Percentiles rank a stretch among this genome's conserved stretches.
Conservation (phyloP, 2,113 vertebrate genomes). For the Sinocyclocheilus anophthalmus region DNA sequence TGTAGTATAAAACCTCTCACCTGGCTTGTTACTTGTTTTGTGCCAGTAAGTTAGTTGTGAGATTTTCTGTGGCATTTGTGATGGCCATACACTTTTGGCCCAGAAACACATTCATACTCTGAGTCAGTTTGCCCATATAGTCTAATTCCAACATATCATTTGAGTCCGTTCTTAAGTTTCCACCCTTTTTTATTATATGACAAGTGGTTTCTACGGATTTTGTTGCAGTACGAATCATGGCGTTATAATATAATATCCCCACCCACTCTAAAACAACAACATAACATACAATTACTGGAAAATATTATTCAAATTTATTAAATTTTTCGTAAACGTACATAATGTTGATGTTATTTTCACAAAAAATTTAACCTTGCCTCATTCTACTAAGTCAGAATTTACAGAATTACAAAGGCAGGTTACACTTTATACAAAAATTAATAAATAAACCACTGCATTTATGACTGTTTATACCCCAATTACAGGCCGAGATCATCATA, state of each 20-base stretch:
- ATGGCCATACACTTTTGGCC: background rate
- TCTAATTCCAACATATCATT: background rate
- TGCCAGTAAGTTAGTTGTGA: background rate
- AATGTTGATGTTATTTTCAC: background rate
- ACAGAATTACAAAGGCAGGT: background rate
- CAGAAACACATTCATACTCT: background rate
- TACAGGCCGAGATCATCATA: background rate
- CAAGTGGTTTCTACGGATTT: background rate
- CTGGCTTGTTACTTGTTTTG: background rate
- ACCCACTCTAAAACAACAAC: background rate
- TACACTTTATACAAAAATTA: background rate
- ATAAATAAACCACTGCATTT: background rate
- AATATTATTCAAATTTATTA: background rate
- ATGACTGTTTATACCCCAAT: background rate
- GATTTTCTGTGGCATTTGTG: background rate
- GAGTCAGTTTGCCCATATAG: background rate
- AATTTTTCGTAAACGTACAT: background rate
- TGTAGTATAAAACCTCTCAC: background rate
- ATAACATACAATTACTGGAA: background rate
- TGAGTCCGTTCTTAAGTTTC: background rate
- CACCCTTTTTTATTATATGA: background rate
- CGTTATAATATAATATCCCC: background rate
- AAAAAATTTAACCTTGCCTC: background rate
- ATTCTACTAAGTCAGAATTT: background rate
- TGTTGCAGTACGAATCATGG: background rate